Percentiles rank a stretch among this genome's conserved stretches.
Conservation (phyloP, 2,888 invertebrate genomes). For the Drepanosiphum platanoidis region DNA sequence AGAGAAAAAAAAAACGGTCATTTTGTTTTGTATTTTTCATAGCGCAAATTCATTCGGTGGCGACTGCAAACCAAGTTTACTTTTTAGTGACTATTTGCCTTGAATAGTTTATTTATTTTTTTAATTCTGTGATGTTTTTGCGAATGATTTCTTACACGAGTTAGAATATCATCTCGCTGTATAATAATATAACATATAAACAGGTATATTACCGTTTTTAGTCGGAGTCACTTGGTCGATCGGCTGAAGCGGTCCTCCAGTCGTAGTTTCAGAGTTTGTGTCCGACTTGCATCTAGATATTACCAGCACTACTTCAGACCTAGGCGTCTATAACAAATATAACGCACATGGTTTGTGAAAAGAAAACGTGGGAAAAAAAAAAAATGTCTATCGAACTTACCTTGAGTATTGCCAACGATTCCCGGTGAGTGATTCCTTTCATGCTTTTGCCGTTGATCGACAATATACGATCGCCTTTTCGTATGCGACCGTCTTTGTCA, state of each 20-base stretch:
- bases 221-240: conserved; percentile 65
- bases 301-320: conserved; percentile 81
- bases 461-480: conserved; percentile 86
- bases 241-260: conserved; percentile 41
- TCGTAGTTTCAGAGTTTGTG: conserved; percentile 23
- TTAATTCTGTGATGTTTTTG: too few species aligned
- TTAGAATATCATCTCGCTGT: too few species aligned
- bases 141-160: too few species aligned
- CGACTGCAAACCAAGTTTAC: too few species aligned
- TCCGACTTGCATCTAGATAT: conserved; percentile 69
- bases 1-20: too few species aligned
- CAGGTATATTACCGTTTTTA: conserved; percentile 53
- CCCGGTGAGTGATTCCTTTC: conserved; percentile 84
- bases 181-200: too few species aligned
- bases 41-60: too few species aligned
- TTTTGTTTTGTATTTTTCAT: too few species aligned
- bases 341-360: too few species aligned
- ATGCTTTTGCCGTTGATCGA: conserved; percentile 89
- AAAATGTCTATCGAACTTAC: conserved; percentile 71
- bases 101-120: too few species aligned
- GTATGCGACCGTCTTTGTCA: conserved; percentile 84
- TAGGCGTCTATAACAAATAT: conserved; percentile 73
- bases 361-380: too few species aligned
- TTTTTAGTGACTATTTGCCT: too few species aligned
- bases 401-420: conserved; percentile 88